phyloP scores from a whole-genome alignment of 2,113 vertebrate genomes.

The Hymenochirus boettgeri region DNA sequence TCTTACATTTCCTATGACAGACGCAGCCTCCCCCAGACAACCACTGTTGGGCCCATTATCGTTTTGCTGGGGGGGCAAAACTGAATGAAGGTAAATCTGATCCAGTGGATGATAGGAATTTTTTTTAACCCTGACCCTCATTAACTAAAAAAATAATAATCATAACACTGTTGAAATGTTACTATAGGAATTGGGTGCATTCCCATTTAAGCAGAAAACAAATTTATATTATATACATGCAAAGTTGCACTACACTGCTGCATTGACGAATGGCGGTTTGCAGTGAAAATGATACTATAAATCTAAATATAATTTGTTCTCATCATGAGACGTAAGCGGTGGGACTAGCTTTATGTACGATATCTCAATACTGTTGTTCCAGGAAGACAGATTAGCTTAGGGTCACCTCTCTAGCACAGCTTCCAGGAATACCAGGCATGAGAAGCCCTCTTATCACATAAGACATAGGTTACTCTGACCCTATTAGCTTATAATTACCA shows the following conservation, averaged over 20 bases:
- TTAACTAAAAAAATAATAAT: too few species aligned
- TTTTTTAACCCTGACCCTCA: too few species aligned
- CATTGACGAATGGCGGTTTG: background rate
- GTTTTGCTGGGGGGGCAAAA: too few species aligned
- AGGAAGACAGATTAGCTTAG: slow-evolving; percentile 1
- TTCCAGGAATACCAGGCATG: slow-evolving; percentile 16
- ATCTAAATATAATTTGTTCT: background rate
- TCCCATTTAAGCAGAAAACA: too few species aligned
- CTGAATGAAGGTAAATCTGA: too few species aligned
- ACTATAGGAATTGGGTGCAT: too few species aligned
- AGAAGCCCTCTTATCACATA: slow-evolving; percentile 13
- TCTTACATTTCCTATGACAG: too few species aligned
- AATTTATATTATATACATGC: too few species aligned
- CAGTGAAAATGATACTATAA: background rate
- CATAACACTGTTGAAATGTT: too few species aligned
- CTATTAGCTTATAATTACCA: slow-evolving; percentile 22
- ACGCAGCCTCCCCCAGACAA: too few species aligned
- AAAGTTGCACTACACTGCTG: background rate
- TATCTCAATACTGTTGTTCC: slow-evolving; percentile 12
- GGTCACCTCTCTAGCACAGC: slow-evolving; percentile 11
- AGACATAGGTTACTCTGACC: slow-evolving; percentile 20
- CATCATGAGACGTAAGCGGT: background rate
- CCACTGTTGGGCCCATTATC: too few species aligned
- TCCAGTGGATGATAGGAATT: too few species aligned
- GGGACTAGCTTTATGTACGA: background rate